Percentiles rank a stretch among this genome's conserved stretches.
phyloP scores from a whole-genome alignment of 2,113 vertebrate species.

The Cettia cetti region DNA sequence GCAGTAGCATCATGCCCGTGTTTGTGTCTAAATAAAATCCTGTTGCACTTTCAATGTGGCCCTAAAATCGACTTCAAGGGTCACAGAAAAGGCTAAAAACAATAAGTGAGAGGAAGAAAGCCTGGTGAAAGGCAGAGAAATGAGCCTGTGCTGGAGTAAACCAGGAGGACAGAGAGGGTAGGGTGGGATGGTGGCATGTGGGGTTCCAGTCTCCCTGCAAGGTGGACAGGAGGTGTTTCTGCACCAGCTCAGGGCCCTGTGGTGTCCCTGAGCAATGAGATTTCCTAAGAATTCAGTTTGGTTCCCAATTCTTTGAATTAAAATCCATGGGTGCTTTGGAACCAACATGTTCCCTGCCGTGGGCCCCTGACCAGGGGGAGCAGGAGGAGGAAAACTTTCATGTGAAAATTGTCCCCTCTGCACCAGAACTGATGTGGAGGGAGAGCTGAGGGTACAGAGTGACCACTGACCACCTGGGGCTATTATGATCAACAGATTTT shows the following conservation, averaged over 20 bases:
- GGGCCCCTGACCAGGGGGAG: background rate
- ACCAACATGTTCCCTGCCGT: rapidly evolving
- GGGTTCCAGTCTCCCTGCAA: background rate
- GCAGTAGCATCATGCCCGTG: rapidly evolving
- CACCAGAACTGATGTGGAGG: background rate
- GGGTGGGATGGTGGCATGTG: background rate
- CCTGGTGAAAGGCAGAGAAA: background rate
- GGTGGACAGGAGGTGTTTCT: background rate
- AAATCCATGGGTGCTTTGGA: background rate
- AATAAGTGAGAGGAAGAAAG: background rate
- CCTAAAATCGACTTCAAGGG: background rate
- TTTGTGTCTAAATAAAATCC: background rate
- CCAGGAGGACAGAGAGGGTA: background rate
- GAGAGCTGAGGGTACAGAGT: background rate
- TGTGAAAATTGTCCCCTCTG: background rate
- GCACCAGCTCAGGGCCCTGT: background rate
- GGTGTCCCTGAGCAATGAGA: background rate
- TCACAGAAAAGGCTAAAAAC: background rate
- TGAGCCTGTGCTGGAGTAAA: background rate
- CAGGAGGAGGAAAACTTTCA: background rate
- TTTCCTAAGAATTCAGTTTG: background rate
- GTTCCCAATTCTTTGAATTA: background rate
- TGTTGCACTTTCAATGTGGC: background rate
- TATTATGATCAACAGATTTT: background rate
- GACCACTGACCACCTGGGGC: background rate